Conservation (phyloP, 2,888 invertebrate species). For the Dioctria linearis region DNA sequence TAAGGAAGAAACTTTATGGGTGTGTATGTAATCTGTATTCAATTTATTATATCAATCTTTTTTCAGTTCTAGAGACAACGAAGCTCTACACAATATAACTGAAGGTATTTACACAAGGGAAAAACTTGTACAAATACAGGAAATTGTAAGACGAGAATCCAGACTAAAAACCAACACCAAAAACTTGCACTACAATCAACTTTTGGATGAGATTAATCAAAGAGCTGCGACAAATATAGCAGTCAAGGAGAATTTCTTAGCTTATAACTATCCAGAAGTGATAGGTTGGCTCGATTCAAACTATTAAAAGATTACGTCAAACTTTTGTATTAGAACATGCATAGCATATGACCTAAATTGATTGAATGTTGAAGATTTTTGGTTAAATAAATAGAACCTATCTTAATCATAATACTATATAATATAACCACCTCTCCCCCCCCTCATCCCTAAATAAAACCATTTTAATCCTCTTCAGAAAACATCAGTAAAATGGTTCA, state of each 20-base stretch:
- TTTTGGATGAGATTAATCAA: neutral
- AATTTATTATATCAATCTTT: neutral
- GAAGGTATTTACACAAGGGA: conserved; percentile 4
- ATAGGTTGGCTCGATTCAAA: conserved; percentile 15
- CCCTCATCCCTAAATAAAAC: conserved; percentile 19
- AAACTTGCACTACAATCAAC: neutral
- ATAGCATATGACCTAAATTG: no score
- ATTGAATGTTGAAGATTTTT: neutral
- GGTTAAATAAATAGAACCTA: no score
- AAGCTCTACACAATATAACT: neutral
- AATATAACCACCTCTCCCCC: no score
- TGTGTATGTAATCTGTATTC: neutral
- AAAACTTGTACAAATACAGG: neutral
- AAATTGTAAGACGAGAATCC: neutral
- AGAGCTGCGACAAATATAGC: neutral
- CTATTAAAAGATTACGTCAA: conserved; percentile 18
- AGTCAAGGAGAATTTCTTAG: conserved; percentile 16
- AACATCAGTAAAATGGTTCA: conserved; percentile 51
- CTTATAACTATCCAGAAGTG: conserved; percentile 21
- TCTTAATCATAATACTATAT: no score
- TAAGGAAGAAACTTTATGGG: neutral
- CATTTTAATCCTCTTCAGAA: conserved; percentile 47
- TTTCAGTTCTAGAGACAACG: conserved; percentile 7
- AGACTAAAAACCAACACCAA: neutral
- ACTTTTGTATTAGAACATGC: neutral